Base-by-base conservation (phyloP, 2,888 invertebrate genomes). In the Nymphalis polychloros region DNA sequence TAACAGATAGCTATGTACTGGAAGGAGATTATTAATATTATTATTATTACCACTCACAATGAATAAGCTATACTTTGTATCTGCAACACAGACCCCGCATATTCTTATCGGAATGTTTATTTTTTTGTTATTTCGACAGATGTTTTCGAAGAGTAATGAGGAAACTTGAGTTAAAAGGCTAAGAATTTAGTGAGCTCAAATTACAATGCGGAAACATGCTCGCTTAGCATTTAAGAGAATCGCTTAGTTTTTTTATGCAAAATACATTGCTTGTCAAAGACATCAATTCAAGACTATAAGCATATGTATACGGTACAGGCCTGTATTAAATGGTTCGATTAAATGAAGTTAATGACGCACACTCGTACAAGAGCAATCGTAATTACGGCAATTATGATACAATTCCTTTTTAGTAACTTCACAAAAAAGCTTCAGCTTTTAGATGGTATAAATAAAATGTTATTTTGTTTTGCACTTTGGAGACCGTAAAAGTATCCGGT, bases 141-240 rank as follows among this genome's bases (percentile, higher is more conserved):
- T 20, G 50, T 20, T 50, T 20, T 53, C 53, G 53, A 0, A 17
- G 10, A 55, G 31, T 31, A 31, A 31, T 17, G 31, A 55, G 53
- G 31, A 55, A 55, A 55, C 17, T n/a, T 17, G 7, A 53, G 5
- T 17, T 17, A 31, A 55, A 55, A 55, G 53, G 31, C 31, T 27
- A 55, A 55, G 31, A 31, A 31, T 16, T 55, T 31, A 17, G 31
- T 55, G 17, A 31, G 27, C 27, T 31, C 17, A 31, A 50, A 20
- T 20, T 50, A 50, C 19, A 31, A 55, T 55, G 53, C 53, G 53
- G 31, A 55, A 55, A n/a, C 53, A 31, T 2, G 53, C 17, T 55
- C 31, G 50, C 8, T 20, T 50, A 50, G 20, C 13, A 41, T 41
- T 55, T 55, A 31, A 31, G 27, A 27, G 27, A 55, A 55, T 31